Percentiles rank a stretch among this genome's conserved stretches.
Evolutionary conservation across 2,797 vertebrate species (phyloP).

Genomic region (Leptoclinus maculatus): DNA sequence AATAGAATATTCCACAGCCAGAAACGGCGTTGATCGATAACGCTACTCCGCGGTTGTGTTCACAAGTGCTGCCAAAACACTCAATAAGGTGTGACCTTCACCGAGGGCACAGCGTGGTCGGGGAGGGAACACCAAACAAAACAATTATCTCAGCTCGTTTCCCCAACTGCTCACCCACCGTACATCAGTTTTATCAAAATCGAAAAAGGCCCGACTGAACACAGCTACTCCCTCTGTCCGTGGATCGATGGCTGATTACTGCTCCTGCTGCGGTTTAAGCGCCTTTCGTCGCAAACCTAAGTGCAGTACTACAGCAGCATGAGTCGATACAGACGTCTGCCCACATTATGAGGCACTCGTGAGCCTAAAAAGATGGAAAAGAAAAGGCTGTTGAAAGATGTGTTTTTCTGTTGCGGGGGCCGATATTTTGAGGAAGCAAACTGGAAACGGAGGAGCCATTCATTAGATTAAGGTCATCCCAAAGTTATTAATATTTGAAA

Average conservation of each 20-base stretch:
- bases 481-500: constrained; percentile 63
- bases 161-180: constrained; percentile 25
- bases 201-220: constrained; percentile 38
- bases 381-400: not conserved
- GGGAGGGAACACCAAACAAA: constrained; percentile 54
- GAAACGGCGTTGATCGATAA: constrained; percentile 59
- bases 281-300: constrained; percentile 34
- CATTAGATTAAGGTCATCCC: constrained; percentile 49
- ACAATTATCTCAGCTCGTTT: constrained; percentile 64
- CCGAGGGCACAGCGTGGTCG: constrained; percentile 23
- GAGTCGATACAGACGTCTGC: constrained; percentile 44
- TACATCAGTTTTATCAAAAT: constrained; percentile 76
- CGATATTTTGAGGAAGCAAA: constrained; percentile 5
- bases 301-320: constrained; percentile 24
- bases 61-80: constrained; percentile 49
- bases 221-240: constrained; percentile 29
- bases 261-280: constrained; percentile 56
- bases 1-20: constrained; percentile 23
- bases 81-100: constrained; percentile 73
- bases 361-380: constrained; percentile 16
- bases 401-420: not conserved
- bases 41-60: constrained; percentile 43
- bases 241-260: constrained; percentile 72
- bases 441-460: constrained; percentile 20
- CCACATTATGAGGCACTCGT: constrained; percentile 22